Conservation (phyloP, 2,888 invertebrate species). For the Dorcus hopei region DNA sequence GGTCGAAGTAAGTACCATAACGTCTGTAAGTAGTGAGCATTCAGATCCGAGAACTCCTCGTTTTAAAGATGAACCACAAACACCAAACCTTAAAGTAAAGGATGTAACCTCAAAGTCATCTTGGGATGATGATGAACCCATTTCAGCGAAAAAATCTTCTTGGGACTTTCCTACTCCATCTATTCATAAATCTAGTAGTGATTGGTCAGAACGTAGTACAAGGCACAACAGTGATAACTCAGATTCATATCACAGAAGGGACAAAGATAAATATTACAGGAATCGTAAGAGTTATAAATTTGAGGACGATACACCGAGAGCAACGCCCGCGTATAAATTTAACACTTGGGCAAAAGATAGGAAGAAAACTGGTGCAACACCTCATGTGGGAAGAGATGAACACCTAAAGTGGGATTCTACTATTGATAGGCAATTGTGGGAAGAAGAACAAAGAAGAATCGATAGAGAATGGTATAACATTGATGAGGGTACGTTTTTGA, state of each 20-base stretch:
- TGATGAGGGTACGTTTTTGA: constrained; percentile 67
- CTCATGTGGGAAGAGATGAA: constrained; percentile 50
- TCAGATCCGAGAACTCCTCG: constrained; percentile 50
- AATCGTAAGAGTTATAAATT: constrained; percentile 24
- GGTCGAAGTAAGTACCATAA: constrained; percentile 26
- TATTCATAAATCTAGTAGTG: constrained; percentile 38
- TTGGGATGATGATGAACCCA: constrained; percentile 75
- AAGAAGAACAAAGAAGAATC: constrained; percentile 82
- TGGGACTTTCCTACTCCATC: constrained; percentile 94
- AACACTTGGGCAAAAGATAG: constrained; percentile 74
- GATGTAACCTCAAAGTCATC: constrained; percentile 65
- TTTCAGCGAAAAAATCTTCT: constrained; percentile 66
- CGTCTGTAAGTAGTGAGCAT: constrained; percentile 33
- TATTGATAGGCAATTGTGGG: constrained; percentile 80
- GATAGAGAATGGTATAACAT: constrained; percentile 97
- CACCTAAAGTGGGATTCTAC: constrained; percentile 62
- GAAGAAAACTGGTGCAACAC: constrained; percentile 65
- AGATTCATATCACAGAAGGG: constrained; percentile 48
- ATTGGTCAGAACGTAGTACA: constrained; percentile 44
- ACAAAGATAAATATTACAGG: constrained; percentile 27
- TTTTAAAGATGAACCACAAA: constrained; percentile 82
- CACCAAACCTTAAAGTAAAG: constrained; percentile 67
- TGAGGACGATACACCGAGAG: constrained; percentile 70
- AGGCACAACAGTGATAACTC: constrained; percentile 40
- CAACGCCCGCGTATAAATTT: constrained; percentile 85